A percentile compares a stretch with the other conserved stretches of the same genome.
These are phyloP conservation scores for Meganola albula DNA, from an alignment of 2,888 invertebrate species.

Conservation along the genomic window DNA sequence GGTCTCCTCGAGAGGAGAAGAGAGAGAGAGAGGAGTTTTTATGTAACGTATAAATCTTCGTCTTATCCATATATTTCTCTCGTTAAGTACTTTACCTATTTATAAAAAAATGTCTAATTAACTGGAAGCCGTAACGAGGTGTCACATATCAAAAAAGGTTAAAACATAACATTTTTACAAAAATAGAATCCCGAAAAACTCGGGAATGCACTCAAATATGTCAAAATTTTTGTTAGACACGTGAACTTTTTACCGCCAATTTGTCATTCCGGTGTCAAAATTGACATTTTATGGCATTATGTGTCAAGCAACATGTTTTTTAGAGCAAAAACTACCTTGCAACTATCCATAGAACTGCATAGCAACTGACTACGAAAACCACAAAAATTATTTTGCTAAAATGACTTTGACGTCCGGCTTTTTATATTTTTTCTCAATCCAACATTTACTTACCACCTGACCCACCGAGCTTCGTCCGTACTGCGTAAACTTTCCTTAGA, in stretches of 20 bases:
- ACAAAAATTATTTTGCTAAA: too few relatives aligned
- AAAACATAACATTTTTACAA: constrained; percentile 24
- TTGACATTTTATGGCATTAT: constrained; percentile 1
- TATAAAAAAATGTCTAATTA: constrained; percentile 27
- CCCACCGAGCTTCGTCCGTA: too few relatives aligned
- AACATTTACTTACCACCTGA: too few relatives aligned
- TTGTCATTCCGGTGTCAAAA: constrained; percentile 34
- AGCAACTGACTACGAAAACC: too few relatives aligned
- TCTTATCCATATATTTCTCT: constrained; percentile 9
- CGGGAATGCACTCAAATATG: constrained; percentile 27
- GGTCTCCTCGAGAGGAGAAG: too few relatives aligned
- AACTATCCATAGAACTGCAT: too few relatives aligned
- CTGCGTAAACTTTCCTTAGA: too few relatives aligned
- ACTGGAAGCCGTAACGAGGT: constrained; percentile 28
- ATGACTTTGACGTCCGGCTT: too few relatives aligned
- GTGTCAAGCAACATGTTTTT: neutral
- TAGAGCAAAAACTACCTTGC: too few relatives aligned
- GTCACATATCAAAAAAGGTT: constrained; percentile 21
- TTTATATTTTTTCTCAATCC: too few relatives aligned
- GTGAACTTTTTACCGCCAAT: constrained; percentile 30
- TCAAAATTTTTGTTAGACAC: constrained; percentile 5
- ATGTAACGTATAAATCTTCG: too few relatives aligned
- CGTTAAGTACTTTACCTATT: constrained; percentile 14
- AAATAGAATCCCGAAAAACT: constrained; percentile 18
- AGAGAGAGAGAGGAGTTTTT: too few relatives aligned